Conservation (phyloP, 2,888 invertebrate species). For the Parelbella ahira region DNA sequence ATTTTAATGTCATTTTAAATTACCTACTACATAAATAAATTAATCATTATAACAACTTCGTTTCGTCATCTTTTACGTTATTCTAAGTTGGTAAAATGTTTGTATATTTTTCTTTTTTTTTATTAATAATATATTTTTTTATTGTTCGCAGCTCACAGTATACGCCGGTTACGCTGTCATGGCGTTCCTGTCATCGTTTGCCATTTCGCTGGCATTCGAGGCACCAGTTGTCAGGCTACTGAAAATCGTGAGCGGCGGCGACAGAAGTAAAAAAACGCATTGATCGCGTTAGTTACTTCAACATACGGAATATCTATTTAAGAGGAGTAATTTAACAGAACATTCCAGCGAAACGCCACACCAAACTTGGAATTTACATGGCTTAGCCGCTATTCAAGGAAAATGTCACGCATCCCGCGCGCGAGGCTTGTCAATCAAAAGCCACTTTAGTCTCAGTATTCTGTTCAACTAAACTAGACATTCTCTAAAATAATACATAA, state of each 20-base stretch:
- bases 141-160: slow-evolving; percentile 60
- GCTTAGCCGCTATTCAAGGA: slow-evolving; percentile 2
- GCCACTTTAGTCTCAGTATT: not conserved
- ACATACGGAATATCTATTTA: not conserved
- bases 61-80: too few relatives aligned
- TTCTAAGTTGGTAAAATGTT: too few relatives aligned
- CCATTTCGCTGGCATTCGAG: slow-evolving; percentile 88
- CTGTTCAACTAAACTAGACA: slow-evolving; percentile 6
- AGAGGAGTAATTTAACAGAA: not conserved
- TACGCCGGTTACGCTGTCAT: slow-evolving; percentile 89
- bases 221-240: slow-evolving; percentile 90
- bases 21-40: too few relatives aligned
- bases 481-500: too few relatives aligned
- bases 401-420: not conserved
- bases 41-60: too few relatives aligned
- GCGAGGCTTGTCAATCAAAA: slow-evolving; percentile 9
- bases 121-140: too few relatives aligned
- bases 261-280: slow-evolving; percentile 52
- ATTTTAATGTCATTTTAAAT: too few relatives aligned
- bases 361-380: not conserved
- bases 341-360: slow-evolving; percentile 9
- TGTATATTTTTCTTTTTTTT: not conserved
- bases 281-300: slow-evolving; percentile 30
- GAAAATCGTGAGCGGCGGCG: slow-evolving; percentile 81
- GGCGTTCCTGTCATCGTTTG: slow-evolving; percentile 87